Evolutionary conservation across 2,797 vertebrate genomes (phyloP).

Genomic region (Microtus californicus): DNA sequence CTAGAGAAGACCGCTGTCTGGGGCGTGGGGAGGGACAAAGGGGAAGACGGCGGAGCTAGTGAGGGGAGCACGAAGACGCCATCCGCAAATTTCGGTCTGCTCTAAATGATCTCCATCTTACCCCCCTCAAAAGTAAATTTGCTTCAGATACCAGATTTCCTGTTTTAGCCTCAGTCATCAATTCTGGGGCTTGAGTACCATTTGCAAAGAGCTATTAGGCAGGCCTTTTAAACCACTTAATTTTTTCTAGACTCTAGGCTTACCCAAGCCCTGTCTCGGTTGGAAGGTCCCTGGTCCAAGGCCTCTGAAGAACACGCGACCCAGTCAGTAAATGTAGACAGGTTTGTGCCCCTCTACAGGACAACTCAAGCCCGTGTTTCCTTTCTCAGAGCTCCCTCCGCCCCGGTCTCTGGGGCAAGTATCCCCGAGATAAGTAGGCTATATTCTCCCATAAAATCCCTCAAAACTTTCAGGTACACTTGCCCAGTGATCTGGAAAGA

Average conservation of each 20-base stretch:
- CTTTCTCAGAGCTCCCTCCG: constrained; percentile 70
- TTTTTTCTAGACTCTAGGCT: constrained; percentile 66
- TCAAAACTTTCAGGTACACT: constrained; percentile 24
- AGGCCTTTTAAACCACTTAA: not conserved
- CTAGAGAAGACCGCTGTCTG: constrained; percentile 57
- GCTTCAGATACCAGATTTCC: constrained; percentile 18
- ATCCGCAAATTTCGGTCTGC: constrained; percentile 32
- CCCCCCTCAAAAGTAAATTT: constrained; percentile 25
- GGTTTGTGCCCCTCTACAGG: constrained; percentile 67
- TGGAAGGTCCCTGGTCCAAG: constrained; percentile 19
- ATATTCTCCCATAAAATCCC: constrained; percentile 6
- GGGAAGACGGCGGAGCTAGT: constrained; percentile 51
- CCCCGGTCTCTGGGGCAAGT: constrained; percentile 60
- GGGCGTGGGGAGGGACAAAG: constrained; percentile 18
- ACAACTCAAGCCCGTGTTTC: constrained; percentile 44
- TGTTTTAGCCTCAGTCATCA: not conserved
- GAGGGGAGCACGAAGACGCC: constrained; percentile 51
- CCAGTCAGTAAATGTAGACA: constrained; percentile 58
- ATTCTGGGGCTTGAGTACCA: not conserved
- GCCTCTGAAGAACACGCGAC: constrained; percentile 67
- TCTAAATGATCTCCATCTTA: not conserved
- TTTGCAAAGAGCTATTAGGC: not conserved
- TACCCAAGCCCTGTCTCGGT: not conserved
- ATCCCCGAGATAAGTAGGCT: constrained; percentile 58
- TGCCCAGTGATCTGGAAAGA: constrained; percentile 17